Base-by-base conservation (phyloP, 2,113 vertebrate species). In the Rhea pennata region DNA sequence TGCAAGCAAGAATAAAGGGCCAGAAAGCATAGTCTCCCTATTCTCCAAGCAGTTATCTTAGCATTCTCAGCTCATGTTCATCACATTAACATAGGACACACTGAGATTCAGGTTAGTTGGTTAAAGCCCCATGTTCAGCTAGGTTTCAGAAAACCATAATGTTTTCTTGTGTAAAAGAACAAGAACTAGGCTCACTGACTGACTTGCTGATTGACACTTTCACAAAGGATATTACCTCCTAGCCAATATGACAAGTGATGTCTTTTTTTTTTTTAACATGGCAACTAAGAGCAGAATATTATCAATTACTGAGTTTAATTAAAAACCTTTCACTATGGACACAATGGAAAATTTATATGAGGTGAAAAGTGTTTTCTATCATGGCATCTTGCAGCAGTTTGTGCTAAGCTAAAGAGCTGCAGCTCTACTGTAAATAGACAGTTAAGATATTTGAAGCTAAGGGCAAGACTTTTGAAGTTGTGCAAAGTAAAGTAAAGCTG, bases 281-380 rank as follows among this genome's bases (percentile, higher is more conserved):
- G 58, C 40, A 93, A 39, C 51, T 87, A 48, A 84, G 70, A 94
- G 58, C 53, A 85, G 62, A 93, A 66, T 93, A 89, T 83, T 46
- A 76, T 51, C 53, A 85, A 24, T 92, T 92, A 81, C 62, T 39
- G 53, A 91, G 50, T 87, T 95, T 89, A 89, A 92, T 94, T 83
- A 87, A 89, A 87, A 96, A 46, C 10, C n/a, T 89, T 89, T 94
- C 84, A 79, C 48, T 39, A 8, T 23, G 53, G 56, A 90, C 69
- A 95, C 48, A 94, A 88, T 54, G 46, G 84, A 94, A 93, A 91
- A 91, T 87, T 89, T 89, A 73, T 86, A 36, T 54, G 42, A 86
- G 23, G 40, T 54, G 31, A 76, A 73, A 94, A 90, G 27, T 71
- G 31, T 31, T 93, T 90, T 29, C 86, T 12, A 14, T 74, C 16